Evolutionary conservation across 2,888 invertebrate genomes (phyloP), one percentile per base, ranked within the genome.

Genomic region (Clitarchus hookeri): DNA sequence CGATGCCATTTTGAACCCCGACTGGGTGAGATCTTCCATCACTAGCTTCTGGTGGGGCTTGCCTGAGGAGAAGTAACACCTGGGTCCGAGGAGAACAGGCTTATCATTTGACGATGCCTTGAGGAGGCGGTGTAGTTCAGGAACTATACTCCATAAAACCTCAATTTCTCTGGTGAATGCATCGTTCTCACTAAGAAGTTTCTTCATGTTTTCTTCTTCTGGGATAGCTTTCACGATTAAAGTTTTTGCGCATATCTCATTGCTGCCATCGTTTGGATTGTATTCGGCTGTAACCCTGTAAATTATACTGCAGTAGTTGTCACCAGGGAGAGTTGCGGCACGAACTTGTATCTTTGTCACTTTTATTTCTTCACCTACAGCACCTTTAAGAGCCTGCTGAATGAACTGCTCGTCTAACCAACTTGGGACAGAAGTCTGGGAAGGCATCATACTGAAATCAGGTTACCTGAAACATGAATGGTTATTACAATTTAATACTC

Each of bases 381-480:
- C n/a, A 11, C n/a, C 13, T 1, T 25, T 44, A 12, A 83, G 36
- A 12, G 36, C 83, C 12, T 27, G 23, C 9, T 8, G 0, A 11
- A 83, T 83, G 19, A 83, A 83, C n/a, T 44, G 8, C n/a, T 83
- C 48, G 36, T 83, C 83, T 11, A 83, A 9, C 65, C 65, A 65
- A 19, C n/a, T 65, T 65, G 65, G 65, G 2, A 65, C 16, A 11
- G 8, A 6, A 23, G n/a, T 23, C 8, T 19, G 65, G 13, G 65
- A 16, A 65, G 65, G 8, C 65, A 65, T 65, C 1, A n/a, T n/a
- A 0, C 23, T 65, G 13, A 65, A n/a, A 6, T 65, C 16, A 16
- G 48, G 3, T 16, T 48, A 16, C 16, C 48, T 48, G 48, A 13
- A 48, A 48, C 65, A 2, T 6, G 48, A 48, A 48, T 6, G 36